phyloP scores from a whole-genome alignment of 2,113 vertebrate species.

The Triplophysa rosa region DNA sequence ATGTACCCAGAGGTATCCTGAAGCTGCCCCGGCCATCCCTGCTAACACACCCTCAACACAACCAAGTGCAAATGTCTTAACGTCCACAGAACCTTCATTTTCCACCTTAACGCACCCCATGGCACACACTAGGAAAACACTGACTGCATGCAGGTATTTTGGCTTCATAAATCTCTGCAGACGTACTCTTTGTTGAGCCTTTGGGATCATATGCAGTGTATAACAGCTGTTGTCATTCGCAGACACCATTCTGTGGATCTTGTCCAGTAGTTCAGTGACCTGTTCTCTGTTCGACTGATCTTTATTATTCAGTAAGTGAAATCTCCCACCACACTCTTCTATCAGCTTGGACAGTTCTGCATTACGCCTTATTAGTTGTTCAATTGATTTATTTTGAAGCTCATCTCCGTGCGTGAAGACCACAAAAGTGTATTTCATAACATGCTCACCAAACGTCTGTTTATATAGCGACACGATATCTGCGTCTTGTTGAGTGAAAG shows the following conservation, averaged over 20 bases:
- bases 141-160: too few relatives aligned
- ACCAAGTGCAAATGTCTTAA: too few relatives aligned
- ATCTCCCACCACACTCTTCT: background rate
- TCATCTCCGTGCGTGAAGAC: background rate
- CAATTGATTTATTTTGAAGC: background rate
- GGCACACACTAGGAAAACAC: too few relatives aligned
- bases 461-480: background rate
- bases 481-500: background rate
- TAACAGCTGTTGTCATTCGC: background rate
- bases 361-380: background rate
- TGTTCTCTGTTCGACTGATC: background rate
- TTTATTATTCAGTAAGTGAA: conserved; percentile 4
- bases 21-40: too few relatives aligned
- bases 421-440: background rate
- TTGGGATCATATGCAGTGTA: too few relatives aligned
- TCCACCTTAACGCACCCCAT: too few relatives aligned
- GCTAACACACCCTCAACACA: too few relatives aligned
- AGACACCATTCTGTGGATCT: background rate
- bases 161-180: too few relatives aligned
- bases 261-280: background rate
- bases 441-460: background rate
- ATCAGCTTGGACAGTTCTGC: background rate
- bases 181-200: too few relatives aligned
- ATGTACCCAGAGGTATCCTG: too few relatives aligned
- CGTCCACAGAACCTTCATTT: too few relatives aligned